Evolutionary conservation across 2,888 invertebrate genomes (phyloP).

Genomic region (Drosophila suboccidentalis): DNA sequence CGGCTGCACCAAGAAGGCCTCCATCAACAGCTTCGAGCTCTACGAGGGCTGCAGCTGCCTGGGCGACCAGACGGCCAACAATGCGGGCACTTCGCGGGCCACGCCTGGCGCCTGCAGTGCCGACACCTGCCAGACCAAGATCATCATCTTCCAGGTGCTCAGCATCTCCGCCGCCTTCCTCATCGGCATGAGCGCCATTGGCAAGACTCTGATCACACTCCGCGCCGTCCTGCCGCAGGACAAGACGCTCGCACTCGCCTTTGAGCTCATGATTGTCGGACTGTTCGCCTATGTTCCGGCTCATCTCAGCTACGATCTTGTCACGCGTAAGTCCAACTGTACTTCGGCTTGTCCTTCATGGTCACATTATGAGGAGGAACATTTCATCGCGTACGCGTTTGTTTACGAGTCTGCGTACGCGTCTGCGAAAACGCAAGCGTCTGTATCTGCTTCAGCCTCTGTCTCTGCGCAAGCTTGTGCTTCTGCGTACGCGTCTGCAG

Average conservation of each 20-base stretch:
- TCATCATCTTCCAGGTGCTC: conserved; percentile 86
- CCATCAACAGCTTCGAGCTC: conserved; percentile 85
- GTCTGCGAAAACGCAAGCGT: no score
- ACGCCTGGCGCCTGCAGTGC: conserved; percentile 87
- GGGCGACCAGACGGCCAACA: conserved; percentile 65
- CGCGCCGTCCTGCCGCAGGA: conserved; percentile 88
- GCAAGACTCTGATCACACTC: conserved; percentile 86
- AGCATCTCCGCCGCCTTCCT: conserved; percentile 85
- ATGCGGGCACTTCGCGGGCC: conserved; percentile 79
- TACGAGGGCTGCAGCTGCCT: conserved; percentile 87
- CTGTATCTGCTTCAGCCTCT: no score
- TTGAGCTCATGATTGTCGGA: conserved; percentile 87
- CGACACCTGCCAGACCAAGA: conserved; percentile 86
- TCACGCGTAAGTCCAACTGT: conserved; percentile 86
- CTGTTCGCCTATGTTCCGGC: conserved; percentile 88
- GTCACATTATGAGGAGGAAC: no score
- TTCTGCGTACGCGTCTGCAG: no score
- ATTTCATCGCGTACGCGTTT: no score
- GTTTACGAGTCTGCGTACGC: no score
- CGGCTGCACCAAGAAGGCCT: conserved; percentile 87
- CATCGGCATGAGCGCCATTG: conserved; percentile 84
- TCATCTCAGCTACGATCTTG: conserved; percentile 88
- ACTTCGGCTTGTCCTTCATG: no score
- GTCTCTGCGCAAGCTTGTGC: no score
- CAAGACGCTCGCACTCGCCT: conserved; percentile 88